Percentiles rank a stretch among this genome's conserved stretches.
Conservation (phyloP, 2,113 vertebrate species). For the Asarcornis scutulata region DNA sequence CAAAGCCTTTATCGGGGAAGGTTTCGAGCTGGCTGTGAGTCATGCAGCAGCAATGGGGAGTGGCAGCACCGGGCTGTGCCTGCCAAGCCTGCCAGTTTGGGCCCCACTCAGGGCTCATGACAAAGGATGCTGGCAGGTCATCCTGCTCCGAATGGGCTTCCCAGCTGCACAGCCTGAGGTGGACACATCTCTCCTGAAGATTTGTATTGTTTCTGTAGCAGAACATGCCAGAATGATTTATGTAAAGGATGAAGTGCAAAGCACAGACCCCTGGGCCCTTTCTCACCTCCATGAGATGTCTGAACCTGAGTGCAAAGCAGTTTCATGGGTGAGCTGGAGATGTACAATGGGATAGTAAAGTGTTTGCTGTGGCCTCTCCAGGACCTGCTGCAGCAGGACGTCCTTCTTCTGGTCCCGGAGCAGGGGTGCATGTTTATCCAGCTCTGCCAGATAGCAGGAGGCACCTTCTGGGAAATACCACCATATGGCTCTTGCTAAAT, state of each 20-base stretch:
- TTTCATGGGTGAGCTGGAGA: not conserved
- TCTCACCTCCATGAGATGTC: not conserved
- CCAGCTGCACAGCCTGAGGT: not conserved
- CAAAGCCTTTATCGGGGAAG: not conserved
- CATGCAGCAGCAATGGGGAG: slow-evolving; percentile 20
- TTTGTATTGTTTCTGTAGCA: not conserved
- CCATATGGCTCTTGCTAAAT: not conserved
- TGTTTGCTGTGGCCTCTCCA: not conserved
- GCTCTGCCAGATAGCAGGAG: not conserved
- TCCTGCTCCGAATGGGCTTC: not conserved
- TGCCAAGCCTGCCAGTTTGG: not conserved
- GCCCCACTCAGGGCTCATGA: not conserved
- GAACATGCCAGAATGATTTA: not conserved
- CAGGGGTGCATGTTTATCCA: not conserved
- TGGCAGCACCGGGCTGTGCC: not conserved
- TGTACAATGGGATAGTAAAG: not conserved
- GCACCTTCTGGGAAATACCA: not conserved
- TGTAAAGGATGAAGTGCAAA: not conserved
- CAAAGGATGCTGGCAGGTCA: not conserved
- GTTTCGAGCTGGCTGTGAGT: slow-evolving; percentile 13
- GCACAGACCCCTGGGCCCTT: accelerated
- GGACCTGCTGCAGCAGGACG: not conserved
- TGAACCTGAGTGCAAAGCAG: not conserved
- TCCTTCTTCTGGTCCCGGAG: not conserved
- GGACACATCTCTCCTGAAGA: not conserved